Evolutionary conservation across 2,797 vertebrate species (phyloP), one percentile per base, ranked within the genome.

Genomic region (Hipposideros larvatus): DNA sequence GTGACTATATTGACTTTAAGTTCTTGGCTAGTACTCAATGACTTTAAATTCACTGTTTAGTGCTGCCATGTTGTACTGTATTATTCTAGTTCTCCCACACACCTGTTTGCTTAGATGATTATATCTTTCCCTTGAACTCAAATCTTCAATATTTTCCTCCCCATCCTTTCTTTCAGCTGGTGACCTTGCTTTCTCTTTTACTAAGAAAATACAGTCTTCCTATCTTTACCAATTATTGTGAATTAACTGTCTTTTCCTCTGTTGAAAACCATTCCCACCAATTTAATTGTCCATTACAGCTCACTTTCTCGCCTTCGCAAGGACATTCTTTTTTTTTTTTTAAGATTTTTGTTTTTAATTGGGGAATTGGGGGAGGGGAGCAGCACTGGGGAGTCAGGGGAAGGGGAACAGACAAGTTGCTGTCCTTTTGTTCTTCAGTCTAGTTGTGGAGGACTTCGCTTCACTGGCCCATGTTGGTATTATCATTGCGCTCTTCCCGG

Each of bases 161-260:
- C 48, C 15, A 13, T 75, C 5, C 14, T 96, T 22, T 79, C 34
- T 65, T 63, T 95, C 61, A 89, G 55, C 57, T 78, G 24, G 31
- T 91, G 70, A 87, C 46, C 57, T 84, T 92, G 51, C 31, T 87
- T 94, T 92, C 68, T 83, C 4, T 87, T 90, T 87, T 66, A 92
- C 59, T 82, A 83, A 94, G 70, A 91, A 82, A 90, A 68, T 77
- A 91, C 24, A 43, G n/a, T 94, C 21, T 83, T 89, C 19, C 22
- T 34, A 26, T 79, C 59, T 82, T 93, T 80, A 79, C 46, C 22
- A 93, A 26, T 79, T 94, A 57, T 7, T 92, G 16, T 96, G 65
- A 83, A 57, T 59, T 89, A 46, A 73, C 43, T 82, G 59, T 87
- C 34, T 92, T 91, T 91, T 92, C 70, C 14, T 78, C 41, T 87